Evolutionary conservation across 1,140 invertebrate genomes (phyloP), one percentile per base, ranked within the genome.

Genomic region (Pemphigus obesinymphae): DNA sequence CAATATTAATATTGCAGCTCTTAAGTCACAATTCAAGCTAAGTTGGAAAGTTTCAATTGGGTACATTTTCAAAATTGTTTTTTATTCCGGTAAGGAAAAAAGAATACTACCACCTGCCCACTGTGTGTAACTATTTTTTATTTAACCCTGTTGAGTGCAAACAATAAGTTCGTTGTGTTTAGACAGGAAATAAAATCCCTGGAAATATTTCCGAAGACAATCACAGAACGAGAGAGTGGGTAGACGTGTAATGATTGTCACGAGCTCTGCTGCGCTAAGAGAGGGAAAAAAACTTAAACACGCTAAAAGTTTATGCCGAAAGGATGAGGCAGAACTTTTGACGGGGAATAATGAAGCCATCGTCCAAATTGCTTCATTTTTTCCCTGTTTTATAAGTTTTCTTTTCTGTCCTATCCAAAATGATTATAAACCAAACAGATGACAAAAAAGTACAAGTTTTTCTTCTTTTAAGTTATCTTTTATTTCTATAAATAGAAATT

Each of bases 341-440:
- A 80, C 55, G n/a, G 23, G 55, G 23, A 80, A 63, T 80, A 80
- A 80, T 80, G 76, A 80, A 80, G 53, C 55, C 17, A 63, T 80
- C 76, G 37, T 40, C 76, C 40, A 80, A 80, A 80, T 63, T 80
- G 55, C 23, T 80, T 80, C 40, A 10, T 78, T 58, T 37, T 55
- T 76, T 40, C 2, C 29, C n/a, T n/a, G 20, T 45, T 70, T 70
- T 70, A 55, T 55, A 7, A 20, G 43, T 45, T 50, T 48, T 50
- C 26, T 80, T 43, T 5, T 26, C n/a, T 55, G 23, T 55, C 17
- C 11, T 78, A 37, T 23, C 15, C 26, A n/a, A 45, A 4, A 76
- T 31, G 50, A 40, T 55, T 55, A 37, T 23, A 23, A 76, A 50
- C 17, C 6, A 53, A 50, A 55, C 73, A 55, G 29, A 53, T 55